phyloP scores from a whole-genome alignment of 2,888 invertebrate species.

The Petrolisthes manimaculis region DNA sequence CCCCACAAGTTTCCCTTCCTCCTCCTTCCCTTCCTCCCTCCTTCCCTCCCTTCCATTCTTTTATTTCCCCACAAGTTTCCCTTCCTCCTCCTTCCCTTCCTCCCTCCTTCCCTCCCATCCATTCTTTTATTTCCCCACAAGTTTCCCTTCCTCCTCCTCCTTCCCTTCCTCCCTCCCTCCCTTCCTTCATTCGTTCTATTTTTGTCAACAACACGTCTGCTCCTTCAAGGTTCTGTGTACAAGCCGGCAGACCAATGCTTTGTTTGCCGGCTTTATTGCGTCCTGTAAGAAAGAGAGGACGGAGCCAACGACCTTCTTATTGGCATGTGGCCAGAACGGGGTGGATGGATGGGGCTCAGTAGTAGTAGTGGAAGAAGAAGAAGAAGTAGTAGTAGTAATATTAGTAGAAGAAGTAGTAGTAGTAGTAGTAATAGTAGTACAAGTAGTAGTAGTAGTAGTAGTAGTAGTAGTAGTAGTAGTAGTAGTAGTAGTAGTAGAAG shows the following conservation, averaged over 20 bases:
- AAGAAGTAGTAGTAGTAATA: too few species aligned
- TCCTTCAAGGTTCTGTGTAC: background rate
- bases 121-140: too few species aligned
- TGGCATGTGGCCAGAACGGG: slow-evolving; percentile 1
- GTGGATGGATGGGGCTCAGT: too few species aligned
- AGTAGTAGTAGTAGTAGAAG: slow-evolving; percentile 24
- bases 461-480: slow-evolving; percentile 26
- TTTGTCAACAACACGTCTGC: too few species aligned
- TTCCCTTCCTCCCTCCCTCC: too few species aligned
- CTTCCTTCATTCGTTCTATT: too few species aligned
- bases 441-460: slow-evolving; percentile 28
- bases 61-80: background rate
- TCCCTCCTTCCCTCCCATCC: too few species aligned
- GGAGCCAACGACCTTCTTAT: background rate
- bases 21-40: background rate
- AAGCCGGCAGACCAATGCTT: background rate
- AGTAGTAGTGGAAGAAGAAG: too few species aligned
- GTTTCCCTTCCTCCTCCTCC: too few species aligned
- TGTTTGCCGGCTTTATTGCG: background rate
- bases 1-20: background rate
- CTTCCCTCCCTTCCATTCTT: background rate
- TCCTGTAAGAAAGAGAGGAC: too few species aligned
- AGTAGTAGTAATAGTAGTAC: background rate
- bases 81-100: background rate
- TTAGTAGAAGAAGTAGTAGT: background rate